A percentile compares a stretch with the other conserved stretches of the same genome.
These are phyloP conservation scores for Caenorhabditis sp. DNA, from an alignment of 2,888 invertebrate species.

Conservation along the genomic window DNA sequence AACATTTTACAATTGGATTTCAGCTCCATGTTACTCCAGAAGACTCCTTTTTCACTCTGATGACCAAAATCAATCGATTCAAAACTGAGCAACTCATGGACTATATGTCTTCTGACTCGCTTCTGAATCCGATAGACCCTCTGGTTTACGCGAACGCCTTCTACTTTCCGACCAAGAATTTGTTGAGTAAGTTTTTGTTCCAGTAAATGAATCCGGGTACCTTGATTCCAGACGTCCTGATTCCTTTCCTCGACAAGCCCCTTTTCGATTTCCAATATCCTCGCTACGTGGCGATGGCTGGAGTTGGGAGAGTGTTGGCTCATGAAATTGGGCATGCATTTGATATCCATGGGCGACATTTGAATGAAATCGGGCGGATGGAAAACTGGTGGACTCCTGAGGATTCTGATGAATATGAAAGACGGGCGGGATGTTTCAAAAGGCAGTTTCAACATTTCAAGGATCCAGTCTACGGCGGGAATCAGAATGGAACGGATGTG, in stretches of 20 bases:
- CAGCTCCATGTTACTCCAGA: not conserved
- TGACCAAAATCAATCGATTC: constrained; percentile 43
- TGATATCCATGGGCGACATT: constrained; percentile 2
- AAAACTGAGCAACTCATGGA: constrained; percentile 48
- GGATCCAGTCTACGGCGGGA: constrained; percentile 6
- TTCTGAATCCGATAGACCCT: constrained; percentile 23
- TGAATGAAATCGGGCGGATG: not conserved
- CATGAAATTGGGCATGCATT: constrained; percentile 54
- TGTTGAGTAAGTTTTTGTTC: constrained; percentile 23
- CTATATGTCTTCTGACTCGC: constrained; percentile 17
- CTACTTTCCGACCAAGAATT: constrained; percentile 36
- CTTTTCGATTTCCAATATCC: constrained; percentile 43
- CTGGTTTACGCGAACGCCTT: constrained; percentile 27
- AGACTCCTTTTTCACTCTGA: constrained; percentile 36
- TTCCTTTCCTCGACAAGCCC: constrained; percentile 49
- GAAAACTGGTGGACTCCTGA: constrained; percentile 19
- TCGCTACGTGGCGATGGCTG: constrained; percentile 36
- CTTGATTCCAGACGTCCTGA: constrained; percentile 42
- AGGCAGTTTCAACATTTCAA: constrained; percentile 7
- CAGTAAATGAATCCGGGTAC: too few species aligned
- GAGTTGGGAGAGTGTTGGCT: constrained; percentile 42
- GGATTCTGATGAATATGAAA: constrained; percentile 9
- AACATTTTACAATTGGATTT: not conserved
- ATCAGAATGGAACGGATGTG: not conserved
- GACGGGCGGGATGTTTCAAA: not conserved